phyloP scores from a whole-genome alignment of 2,113 vertebrate genomes.

The Shinisaurus crocodilurus region DNA sequence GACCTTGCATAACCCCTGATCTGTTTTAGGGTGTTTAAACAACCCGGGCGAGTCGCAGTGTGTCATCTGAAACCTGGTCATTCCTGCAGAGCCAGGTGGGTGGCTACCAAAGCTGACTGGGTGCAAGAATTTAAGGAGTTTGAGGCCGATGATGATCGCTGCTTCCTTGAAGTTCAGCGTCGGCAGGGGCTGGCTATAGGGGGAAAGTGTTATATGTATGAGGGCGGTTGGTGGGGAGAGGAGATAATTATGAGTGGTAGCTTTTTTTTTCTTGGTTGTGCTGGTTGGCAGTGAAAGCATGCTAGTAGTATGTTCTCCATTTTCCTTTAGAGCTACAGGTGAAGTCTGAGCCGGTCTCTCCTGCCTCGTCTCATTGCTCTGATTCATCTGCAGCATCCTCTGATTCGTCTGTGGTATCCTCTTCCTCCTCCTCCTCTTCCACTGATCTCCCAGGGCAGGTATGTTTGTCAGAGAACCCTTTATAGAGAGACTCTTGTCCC shows the following conservation, averaged over 20 bases:
- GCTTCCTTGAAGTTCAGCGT: neutral
- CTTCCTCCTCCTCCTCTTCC: constrained; percentile 49
- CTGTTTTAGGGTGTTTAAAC: too few relatives aligned
- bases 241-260: neutral
- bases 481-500: too few relatives aligned
- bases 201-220: neutral
- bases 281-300: neutral
- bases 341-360: constrained; percentile 89
- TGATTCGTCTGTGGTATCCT: neutral
- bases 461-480: neutral
- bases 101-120: too few relatives aligned
- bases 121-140: neutral
- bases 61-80: too few relatives aligned
- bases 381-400: constrained; percentile 71
- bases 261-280: neutral
- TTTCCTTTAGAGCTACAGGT: constrained; percentile 84
- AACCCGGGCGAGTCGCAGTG: too few relatives aligned
- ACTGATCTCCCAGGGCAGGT: constrained; percentile 72
- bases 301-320: too few relatives aligned
- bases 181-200: neutral
- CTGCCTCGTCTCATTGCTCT: constrained; percentile 82
- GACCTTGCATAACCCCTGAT: too few relatives aligned
- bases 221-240: too few relatives aligned
- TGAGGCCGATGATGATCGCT: neutral
- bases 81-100: too few relatives aligned